phyloP scores from a whole-genome alignment of 2,113 vertebrate species.

The Psammodynastes pulverulentus region DNA sequence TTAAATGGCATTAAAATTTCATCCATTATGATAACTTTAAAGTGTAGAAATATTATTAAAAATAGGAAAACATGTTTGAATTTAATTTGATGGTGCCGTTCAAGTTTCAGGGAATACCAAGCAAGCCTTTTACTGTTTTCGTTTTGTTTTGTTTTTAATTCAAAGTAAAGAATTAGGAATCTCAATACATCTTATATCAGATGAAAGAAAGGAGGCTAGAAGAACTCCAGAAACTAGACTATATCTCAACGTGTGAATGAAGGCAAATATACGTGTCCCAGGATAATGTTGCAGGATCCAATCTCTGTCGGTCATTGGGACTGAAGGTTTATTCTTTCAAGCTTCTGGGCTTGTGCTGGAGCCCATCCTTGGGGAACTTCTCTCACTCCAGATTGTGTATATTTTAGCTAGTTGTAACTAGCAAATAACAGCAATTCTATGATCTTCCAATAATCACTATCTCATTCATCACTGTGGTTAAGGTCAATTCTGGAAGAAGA shows the following conservation, averaged over 20 bases:
- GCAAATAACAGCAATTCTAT: neutral
- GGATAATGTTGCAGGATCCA: neutral
- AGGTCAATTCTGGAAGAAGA: neutral
- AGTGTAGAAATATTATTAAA: constrained; percentile 18
- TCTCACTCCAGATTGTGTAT: neutral
- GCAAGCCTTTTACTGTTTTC: neutral
- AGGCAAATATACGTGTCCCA: neutral
- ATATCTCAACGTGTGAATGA: neutral
- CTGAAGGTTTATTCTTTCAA: neutral
- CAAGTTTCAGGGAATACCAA: neutral
- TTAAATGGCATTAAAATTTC: neutral
- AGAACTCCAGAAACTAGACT: neutral
- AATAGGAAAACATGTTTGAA: constrained; percentile 21
- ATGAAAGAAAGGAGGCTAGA: neutral
- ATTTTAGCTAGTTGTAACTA: neutral
- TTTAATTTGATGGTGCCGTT: neutral
- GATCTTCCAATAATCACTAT: neutral
- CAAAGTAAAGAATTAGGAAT: neutral
- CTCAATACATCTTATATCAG: neutral
- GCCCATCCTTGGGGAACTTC: neutral
- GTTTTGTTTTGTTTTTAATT: neutral
- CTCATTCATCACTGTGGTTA: neutral
- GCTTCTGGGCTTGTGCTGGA: neutral
- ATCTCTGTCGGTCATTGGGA: neutral
- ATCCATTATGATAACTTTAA: neutral